Conservation (phyloP, 2,888 invertebrate species). For the Blastobasis adustella region DNA sequence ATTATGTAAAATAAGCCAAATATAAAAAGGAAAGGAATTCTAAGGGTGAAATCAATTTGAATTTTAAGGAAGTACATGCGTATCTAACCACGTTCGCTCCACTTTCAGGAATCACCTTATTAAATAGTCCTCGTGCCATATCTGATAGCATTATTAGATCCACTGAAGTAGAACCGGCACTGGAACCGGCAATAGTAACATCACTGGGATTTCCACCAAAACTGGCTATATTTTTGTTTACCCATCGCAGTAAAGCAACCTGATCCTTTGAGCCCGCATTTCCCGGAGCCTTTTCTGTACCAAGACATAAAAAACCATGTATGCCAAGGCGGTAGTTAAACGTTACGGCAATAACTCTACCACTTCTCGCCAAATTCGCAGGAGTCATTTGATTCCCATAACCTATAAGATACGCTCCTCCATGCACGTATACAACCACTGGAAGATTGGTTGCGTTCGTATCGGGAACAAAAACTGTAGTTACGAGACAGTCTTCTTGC, state of each 20-base stretch:
- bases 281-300: slow-evolving; percentile 18
- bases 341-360: slow-evolving; percentile 14
- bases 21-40: too few relatives aligned
- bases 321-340: slow-evolving; percentile 19
- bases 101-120: slow-evolving; percentile 15
- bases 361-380: slow-evolving; percentile 6
- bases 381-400: slow-evolving; percentile 4
- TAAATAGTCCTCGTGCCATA: slow-evolving; percentile 12
- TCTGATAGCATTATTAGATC: slow-evolving; percentile 14
- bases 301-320: slow-evolving; percentile 19
- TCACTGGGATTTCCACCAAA: slow-evolving; percentile 18
- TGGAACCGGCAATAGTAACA: slow-evolving; percentile 14
- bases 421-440: slow-evolving; percentile 15
- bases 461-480: slow-evolving; percentile 8
- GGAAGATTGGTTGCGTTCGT: slow-evolving; percentile 10
- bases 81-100: slow-evolving; percentile 4
- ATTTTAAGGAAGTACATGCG: too few relatives aligned
- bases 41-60: too few relatives aligned
- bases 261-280: slow-evolving; percentile 20
- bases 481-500: slow-evolving; percentile 12
- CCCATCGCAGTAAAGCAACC: slow-evolving; percentile 15
- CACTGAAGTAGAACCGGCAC: slow-evolving; percentile 13
- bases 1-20: too few relatives aligned
- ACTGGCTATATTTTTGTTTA: slow-evolving; percentile 15
- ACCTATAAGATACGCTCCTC: slow-evolving; percentile 14